Evolutionary conservation across 2,888 invertebrate species (phyloP).

Genomic region (Hololepta plana): DNA sequence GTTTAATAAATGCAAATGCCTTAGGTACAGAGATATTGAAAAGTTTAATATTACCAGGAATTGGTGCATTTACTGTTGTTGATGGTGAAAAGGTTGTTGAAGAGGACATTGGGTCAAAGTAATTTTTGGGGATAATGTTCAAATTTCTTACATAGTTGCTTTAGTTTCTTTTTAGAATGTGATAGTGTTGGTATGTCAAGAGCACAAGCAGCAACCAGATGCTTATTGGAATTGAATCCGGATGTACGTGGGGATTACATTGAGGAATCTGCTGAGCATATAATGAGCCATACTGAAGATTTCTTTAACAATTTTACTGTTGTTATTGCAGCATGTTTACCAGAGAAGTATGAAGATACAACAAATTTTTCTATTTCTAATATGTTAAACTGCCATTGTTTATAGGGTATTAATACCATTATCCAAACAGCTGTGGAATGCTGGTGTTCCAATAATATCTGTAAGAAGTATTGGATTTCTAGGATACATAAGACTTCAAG

Average conservation of each 20-base stretch:
- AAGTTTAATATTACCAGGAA: slow-evolving; percentile 85
- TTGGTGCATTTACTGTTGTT: slow-evolving; percentile 81
- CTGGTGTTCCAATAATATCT: slow-evolving; percentile 68
- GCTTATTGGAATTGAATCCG: slow-evolving; percentile 76
- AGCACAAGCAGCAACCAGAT: slow-evolving; percentile 65
- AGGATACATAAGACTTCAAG: slow-evolving; percentile 76
- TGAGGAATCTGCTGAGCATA: slow-evolving; percentile 72
- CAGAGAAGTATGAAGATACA: slow-evolving; percentile 40
- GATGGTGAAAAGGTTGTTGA: slow-evolving; percentile 76
- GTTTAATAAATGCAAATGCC: slow-evolving; percentile 84
- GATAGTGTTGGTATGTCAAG: slow-evolving; percentile 67
- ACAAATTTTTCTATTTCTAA: slow-evolving; percentile 2
- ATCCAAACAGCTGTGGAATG: slow-evolving; percentile 66
- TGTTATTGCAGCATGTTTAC: slow-evolving; percentile 63
- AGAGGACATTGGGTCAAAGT: slow-evolving; percentile 90
- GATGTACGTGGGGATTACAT: slow-evolving; percentile 88
- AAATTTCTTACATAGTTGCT: slow-evolving; percentile 5
- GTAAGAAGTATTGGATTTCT: slow-evolving; percentile 85
- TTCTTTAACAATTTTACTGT: slow-evolving; percentile 79
- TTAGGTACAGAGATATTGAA: slow-evolving; percentile 91
- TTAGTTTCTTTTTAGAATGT: slow-evolving; percentile 76
- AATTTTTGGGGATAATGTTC: slow-evolving; percentile 15
- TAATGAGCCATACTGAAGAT: slow-evolving; percentile 68
- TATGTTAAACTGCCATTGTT: slow-evolving; percentile 4
- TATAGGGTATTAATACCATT: slow-evolving; percentile 49